Conservation (phyloP, 2,797 vertebrate genomes). For the Scomberomorus guttatus region DNA sequence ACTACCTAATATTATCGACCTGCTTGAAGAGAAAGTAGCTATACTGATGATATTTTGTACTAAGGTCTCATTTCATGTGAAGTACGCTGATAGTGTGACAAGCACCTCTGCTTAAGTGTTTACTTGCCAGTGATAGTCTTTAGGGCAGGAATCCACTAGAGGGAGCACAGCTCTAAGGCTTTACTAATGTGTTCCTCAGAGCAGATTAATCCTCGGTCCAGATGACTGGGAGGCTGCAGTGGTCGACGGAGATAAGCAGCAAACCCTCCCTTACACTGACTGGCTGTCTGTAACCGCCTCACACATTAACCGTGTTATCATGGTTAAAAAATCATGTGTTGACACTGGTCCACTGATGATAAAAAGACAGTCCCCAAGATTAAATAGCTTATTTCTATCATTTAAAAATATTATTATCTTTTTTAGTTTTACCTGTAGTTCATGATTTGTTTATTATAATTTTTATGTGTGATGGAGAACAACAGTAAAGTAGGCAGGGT, state of each 20-base stretch:
- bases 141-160: slow-evolving; percentile 76
- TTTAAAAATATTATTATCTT: too few relatives aligned
- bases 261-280: not conserved
- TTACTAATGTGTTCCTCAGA: slow-evolving; percentile 14
- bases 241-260: slow-evolving; percentile 32
- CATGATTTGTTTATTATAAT: not conserved
- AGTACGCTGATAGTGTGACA: slow-evolving; percentile 9
- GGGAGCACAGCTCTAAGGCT: slow-evolving; percentile 74
- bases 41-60: not conserved
- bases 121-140: slow-evolving; percentile 28
- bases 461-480: too few relatives aligned
- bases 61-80: not conserved
- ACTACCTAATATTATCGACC: not conserved
- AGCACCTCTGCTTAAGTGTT: slow-evolving; percentile 18
- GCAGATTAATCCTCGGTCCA: slow-evolving; percentile 20
- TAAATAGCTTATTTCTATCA: not conserved
- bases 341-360: slow-evolving; percentile 4
- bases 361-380: not conserved
- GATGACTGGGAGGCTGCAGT: slow-evolving; percentile 26
- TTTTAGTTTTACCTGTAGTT: too few relatives aligned
- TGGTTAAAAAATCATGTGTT: not conserved
- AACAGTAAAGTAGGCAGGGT: too few relatives aligned
- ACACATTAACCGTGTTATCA: not conserved
- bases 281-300: slow-evolving; percentile 3
- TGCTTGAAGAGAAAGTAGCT: not conserved